Conservation (phyloP, 2,113 vertebrate genomes). For the Naja naja region DNA sequence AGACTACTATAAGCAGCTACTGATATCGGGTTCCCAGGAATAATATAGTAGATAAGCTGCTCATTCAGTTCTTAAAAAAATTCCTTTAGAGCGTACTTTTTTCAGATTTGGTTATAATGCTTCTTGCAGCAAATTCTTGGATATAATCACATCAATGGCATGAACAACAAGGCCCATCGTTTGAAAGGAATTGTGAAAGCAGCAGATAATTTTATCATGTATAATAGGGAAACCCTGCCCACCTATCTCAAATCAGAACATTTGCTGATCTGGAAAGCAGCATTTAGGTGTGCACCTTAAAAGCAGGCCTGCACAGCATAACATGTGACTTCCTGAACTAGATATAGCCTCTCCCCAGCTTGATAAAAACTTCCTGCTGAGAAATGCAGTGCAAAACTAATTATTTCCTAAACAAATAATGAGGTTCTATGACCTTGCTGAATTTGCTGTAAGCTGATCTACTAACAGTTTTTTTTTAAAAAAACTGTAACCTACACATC, state of each 20-base stretch:
- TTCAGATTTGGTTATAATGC: constrained; percentile 1
- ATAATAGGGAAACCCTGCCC: neutral
- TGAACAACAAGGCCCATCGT: neutral
- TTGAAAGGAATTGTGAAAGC: neutral
- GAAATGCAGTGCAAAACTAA: neutral
- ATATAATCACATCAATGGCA: neutral
- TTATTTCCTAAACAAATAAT: neutral
- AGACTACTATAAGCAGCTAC: neutral
- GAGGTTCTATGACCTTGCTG: neutral
- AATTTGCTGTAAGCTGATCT: neutral
- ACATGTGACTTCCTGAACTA: neutral
- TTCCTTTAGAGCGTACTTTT: constrained; percentile 2
- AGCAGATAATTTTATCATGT: neutral
- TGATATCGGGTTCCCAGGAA: constrained; percentile 16
- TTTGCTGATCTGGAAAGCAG: neutral
- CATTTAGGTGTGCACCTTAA: neutral
- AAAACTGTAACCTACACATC: neutral
- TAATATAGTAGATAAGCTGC: neutral
- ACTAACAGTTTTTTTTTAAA: neutral
- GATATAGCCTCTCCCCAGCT: neutral
- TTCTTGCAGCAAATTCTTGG: neutral
- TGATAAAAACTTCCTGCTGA: neutral
- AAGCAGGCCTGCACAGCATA: neutral
- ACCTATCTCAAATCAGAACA: neutral
- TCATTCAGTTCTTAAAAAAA: neutral